These are phyloP conservation scores for Podargus strigoides DNA, from an alignment of 2,797 vertebrate genomes.

Conservation along the genomic window DNA sequence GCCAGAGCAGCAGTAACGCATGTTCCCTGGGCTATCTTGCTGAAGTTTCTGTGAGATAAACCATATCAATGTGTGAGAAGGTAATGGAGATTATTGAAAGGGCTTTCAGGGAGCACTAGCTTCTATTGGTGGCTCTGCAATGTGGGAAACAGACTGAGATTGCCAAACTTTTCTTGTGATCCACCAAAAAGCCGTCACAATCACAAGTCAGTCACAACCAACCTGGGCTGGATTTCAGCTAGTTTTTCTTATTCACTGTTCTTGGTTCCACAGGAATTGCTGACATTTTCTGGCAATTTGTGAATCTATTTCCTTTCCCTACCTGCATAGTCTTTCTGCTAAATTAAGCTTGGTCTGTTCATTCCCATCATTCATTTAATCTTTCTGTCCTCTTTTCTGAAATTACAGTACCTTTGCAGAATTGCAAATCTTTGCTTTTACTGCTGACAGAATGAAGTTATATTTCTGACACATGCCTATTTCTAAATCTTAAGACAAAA, in stretches of 20 bases:
- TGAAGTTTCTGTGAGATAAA: background rate
- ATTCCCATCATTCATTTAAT: background rate
- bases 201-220: background rate
- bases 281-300: background rate
- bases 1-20: background rate
- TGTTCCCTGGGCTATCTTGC: background rate
- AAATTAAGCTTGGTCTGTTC: background rate
- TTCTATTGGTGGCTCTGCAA: background rate
- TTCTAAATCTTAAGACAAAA: slow-evolving; percentile 10
- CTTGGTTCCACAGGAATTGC: background rate
- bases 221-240: background rate
- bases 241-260: background rate
- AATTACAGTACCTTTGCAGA: background rate
- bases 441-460: background rate
- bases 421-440: background rate
- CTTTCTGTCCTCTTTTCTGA: background rate
- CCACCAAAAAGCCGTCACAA: background rate
- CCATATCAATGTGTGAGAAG: background rate
- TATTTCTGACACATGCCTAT: slow-evolving; percentile 2
- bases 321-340: background rate
- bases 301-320: background rate
- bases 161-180: background rate
- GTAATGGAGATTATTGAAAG: background rate
- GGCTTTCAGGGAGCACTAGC: background rate
- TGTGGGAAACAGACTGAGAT: background rate